Percentiles rank a stretch among this genome's conserved stretches.
These are phyloP conservation scores for Astropecten irregularis DNA, from an alignment of 53 echinoderm and acorn worm genomes.

Conservation along the genomic window DNA sequence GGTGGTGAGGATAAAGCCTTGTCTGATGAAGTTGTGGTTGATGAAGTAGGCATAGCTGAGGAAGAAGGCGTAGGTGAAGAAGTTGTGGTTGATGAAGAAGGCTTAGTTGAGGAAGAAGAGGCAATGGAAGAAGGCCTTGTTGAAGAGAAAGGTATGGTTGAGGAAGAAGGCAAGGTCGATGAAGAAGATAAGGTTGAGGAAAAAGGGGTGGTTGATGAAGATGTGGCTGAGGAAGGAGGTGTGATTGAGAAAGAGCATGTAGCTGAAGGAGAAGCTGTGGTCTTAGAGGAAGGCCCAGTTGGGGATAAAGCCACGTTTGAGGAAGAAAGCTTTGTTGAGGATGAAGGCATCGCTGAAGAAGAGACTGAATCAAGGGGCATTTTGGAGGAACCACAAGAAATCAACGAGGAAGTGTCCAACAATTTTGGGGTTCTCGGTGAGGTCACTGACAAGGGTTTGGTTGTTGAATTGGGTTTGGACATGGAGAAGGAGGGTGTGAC, in stretches of 20 bases:
- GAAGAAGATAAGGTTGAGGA: background rate
- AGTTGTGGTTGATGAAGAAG: slow-evolving; percentile 7
- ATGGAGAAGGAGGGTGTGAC: background rate
- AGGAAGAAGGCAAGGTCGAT: too few species aligned
- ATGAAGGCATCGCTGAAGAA: too few species aligned
- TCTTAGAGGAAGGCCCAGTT: slow-evolving; percentile 1
- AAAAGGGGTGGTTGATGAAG: background rate
- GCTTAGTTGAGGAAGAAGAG: slow-evolving; percentile 6
- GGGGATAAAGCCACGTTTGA: slow-evolving; percentile 18
- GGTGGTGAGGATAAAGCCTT: background rate
- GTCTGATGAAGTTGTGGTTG: background rate
- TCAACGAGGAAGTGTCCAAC: too few species aligned
- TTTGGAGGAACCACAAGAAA: too few species aligned
- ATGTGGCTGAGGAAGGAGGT: background rate
- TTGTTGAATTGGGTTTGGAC: slow-evolving; percentile 9
- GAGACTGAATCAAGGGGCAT: too few species aligned
- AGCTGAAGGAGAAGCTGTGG: too few species aligned
- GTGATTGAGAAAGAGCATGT: slow-evolving; percentile 14
- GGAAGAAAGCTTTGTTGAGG: background rate
- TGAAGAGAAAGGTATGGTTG: background rate
- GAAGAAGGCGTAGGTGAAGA: slow-evolving; percentile 19
- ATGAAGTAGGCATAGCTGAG: slow-evolving; percentile 1
- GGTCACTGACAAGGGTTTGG: slow-evolving; percentile 5
- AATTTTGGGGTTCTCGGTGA: background rate
- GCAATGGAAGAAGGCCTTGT: background rate